Conservation (phyloP, 2,797 vertebrate species). For the Prunella strophiata region DNA sequence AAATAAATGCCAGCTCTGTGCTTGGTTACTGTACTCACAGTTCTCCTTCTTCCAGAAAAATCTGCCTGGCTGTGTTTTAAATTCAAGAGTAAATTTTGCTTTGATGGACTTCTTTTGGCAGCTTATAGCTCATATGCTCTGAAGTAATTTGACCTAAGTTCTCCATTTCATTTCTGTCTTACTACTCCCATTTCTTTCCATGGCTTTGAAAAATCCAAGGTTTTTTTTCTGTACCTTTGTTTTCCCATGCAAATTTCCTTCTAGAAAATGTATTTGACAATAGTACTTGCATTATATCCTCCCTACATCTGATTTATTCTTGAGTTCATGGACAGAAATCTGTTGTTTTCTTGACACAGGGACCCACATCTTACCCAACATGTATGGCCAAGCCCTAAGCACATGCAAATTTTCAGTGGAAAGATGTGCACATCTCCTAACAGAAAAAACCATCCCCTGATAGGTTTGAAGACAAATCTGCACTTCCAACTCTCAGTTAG, state of each 20-base stretch:
- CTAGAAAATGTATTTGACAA: background rate
- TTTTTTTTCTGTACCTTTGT: background rate
- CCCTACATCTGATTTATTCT: background rate
- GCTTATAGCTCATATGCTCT: background rate
- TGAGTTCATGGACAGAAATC: background rate
- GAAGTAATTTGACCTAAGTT: background rate
- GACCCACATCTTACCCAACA: background rate
- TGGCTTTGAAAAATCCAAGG: background rate
- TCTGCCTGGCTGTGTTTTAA: background rate
- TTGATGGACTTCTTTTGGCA: slow-evolving; percentile 15
- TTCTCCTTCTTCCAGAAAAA: background rate
- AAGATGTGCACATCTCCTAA: background rate
- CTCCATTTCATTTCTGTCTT: background rate
- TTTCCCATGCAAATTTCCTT: background rate
- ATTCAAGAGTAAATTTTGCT: background rate
- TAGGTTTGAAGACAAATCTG: background rate
- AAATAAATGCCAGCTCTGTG: background rate
- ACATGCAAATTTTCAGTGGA: background rate
- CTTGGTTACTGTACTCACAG: background rate
- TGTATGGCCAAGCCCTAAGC: background rate
- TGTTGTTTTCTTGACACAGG: background rate
- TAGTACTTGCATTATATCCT: background rate
- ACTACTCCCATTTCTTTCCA: background rate
- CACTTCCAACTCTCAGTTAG: background rate
- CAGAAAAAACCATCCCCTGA: background rate